A percentile compares a stretch with the other conserved stretches of the same genome.
Evolutionary conservation across 1,140 invertebrate genomes (phyloP).

Genomic region (Hestina assimilis): DNA sequence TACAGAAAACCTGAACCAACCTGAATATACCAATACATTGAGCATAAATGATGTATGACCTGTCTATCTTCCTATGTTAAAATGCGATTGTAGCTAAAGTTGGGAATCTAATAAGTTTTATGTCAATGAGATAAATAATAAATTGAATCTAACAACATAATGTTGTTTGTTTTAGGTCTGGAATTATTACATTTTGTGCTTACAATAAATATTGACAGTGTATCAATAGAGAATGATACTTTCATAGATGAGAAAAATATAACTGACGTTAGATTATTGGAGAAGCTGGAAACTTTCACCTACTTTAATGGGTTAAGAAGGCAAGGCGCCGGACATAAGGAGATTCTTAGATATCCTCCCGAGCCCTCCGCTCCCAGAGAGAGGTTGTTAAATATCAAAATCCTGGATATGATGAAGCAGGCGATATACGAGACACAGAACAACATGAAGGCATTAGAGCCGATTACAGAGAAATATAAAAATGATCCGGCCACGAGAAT

Average conservation of each 20-base stretch:
- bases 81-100: too few species aligned
- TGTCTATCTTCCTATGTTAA: too few species aligned
- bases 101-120: too few species aligned
- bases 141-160: too few species aligned
- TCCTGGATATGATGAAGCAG: constrained; percentile 34
- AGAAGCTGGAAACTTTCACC: constrained; percentile 13
- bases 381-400: neutral
- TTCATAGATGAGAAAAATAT: neutral
- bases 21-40: too few species aligned
- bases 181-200: neutral
- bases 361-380: neutral
- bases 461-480: constrained; percentile 18
- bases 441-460: constrained; percentile 19
- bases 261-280: constrained; percentile 14
- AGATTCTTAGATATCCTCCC: neutral
- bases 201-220: neutral
- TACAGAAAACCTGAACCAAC: too few species aligned
- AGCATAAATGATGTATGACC: too few species aligned
- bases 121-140: too few species aligned
- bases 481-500: constrained; percentile 19
- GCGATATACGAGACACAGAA: constrained; percentile 33
- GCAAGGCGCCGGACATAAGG: neutral
- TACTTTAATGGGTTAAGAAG: neutral
- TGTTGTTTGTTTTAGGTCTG: neutral
- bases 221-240: neutral